Percentiles rank a stretch among this genome's conserved stretches.
Conservation (phyloP, 2,888 invertebrate species). For the Anaspis maculata region DNA sequence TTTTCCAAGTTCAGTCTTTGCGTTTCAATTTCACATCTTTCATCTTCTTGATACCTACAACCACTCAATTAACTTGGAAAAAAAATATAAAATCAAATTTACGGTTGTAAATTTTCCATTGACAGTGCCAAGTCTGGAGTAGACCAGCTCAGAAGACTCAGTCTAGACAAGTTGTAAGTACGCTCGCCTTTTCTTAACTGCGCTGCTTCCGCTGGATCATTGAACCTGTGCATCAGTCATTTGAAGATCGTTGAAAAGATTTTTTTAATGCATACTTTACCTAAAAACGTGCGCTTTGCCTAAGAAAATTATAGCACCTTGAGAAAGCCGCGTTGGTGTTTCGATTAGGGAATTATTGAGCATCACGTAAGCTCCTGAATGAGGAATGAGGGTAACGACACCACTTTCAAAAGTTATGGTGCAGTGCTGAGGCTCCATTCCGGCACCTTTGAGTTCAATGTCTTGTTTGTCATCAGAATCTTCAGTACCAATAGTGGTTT, state of each 20-base stretch:
- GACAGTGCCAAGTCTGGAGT: conserved; percentile 71
- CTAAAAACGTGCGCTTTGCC: conserved; percentile 52
- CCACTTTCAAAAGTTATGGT: conserved; percentile 62
- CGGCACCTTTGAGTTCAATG: conserved; percentile 66
- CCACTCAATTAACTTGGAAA: neutral
- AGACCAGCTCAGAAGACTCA: conserved; percentile 75
- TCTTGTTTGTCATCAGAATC: conserved; percentile 62
- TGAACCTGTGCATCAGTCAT: conserved; percentile 52
- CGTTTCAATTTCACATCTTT: conserved; percentile 54
- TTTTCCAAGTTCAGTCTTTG: conserved; percentile 52
- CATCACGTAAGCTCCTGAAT: conserved; percentile 69
- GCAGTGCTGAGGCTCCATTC: conserved; percentile 73
- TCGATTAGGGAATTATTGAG: conserved; percentile 74
- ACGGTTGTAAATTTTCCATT: conserved; percentile 52
- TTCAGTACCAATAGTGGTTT: conserved; percentile 75
- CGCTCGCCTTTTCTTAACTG: conserved; percentile 67
- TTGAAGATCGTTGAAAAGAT: conserved; percentile 5
- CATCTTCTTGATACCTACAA: conserved; percentile 27
- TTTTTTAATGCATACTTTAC: conserved; percentile 19
- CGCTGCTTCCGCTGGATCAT: conserved; percentile 83
- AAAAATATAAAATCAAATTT: conserved; percentile 12
- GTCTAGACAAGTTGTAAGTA: conserved; percentile 67
- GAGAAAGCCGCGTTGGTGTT: conserved; percentile 68
- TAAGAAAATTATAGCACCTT: conserved; percentile 59
- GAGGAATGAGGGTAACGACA: conserved; percentile 65